Evolutionary conservation across 2,888 invertebrate genomes (phyloP).

Genomic region (Xestoiulus laeticollis): DNA sequence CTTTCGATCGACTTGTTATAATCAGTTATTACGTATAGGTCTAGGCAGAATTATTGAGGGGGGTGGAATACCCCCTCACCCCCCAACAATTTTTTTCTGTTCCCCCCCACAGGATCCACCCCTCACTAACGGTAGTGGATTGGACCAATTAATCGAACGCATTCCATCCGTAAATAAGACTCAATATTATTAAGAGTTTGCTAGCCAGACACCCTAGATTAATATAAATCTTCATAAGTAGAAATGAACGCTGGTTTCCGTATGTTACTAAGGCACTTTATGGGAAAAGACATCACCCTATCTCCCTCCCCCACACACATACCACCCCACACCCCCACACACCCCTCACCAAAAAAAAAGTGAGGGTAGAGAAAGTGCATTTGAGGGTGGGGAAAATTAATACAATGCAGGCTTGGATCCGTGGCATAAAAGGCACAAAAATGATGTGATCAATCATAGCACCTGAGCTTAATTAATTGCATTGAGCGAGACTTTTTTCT

Average conservation of each 20-base stretch:
- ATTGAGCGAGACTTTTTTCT: background rate
- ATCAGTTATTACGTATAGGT: background rate
- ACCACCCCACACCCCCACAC: too few species aligned
- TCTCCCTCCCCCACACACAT: background rate
- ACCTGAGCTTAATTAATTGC: conserved; percentile 46
- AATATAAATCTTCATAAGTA: conserved; percentile 47
- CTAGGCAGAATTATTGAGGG: background rate
- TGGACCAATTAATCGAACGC: conserved; percentile 47
- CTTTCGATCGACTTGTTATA: conserved; percentile 9
- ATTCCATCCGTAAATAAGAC: conserved; percentile 47
- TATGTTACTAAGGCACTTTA: conserved; percentile 42
- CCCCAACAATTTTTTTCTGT: background rate
- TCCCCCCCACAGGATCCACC: background rate
- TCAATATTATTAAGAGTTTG: conserved; percentile 42
- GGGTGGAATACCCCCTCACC: too few species aligned
- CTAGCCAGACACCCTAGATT: conserved; percentile 43
- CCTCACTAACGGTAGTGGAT: conserved; percentile 30
- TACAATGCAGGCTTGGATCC: conserved; percentile 5
- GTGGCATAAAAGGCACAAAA: conserved; percentile 31
- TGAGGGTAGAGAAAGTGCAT: conserved; percentile 9
- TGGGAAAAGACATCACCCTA: background rate
- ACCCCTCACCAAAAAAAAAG: background rate
- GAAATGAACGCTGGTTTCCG: conserved; percentile 36
- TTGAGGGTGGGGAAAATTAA: conserved; percentile 29
- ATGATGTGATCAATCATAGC: conserved; percentile 46